These are phyloP conservation scores for Meliscaeva auricollis DNA, from an alignment of 2,888 invertebrate genomes.

Conservation along the genomic window DNA sequence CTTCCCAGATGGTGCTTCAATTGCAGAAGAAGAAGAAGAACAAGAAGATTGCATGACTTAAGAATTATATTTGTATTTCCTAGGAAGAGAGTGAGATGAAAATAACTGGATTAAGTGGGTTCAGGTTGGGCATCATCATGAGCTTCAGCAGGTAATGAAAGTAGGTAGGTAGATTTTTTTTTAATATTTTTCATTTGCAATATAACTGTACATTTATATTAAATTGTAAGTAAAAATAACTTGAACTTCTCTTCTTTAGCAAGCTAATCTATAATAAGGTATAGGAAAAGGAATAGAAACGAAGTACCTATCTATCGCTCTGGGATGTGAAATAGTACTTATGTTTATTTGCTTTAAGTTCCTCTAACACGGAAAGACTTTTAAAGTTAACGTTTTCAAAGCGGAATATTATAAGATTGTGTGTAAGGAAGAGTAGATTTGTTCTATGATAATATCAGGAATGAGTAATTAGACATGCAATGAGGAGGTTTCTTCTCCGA, in stretches of 20 bases:
- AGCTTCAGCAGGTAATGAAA: constrained; percentile 54
- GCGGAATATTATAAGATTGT: neutral
- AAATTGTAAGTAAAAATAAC: constrained; percentile 24
- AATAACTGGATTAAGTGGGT: constrained; percentile 74
- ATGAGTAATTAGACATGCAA: constrained; percentile 17
- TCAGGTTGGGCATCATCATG: constrained; percentile 57
- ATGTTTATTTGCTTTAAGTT: constrained; percentile 42
- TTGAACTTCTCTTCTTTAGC: constrained; percentile 7
- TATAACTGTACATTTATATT: constrained; percentile 61
- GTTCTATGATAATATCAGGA: neutral
- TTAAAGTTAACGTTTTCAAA: constrained; percentile 32
- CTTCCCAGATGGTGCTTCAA: constrained; percentile 34
- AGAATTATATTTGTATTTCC: constrained; percentile 61
- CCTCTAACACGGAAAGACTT: constrained; percentile 58
- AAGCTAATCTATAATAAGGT: no score
- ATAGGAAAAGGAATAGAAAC: no score
- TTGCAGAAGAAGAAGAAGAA: neutral
- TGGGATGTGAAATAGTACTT: constrained; percentile 30
- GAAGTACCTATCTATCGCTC: neutral
- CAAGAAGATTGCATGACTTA: constrained; percentile 63
- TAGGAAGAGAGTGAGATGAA: constrained; percentile 71
- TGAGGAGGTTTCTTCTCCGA: constrained; percentile 13
- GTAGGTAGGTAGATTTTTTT: constrained; percentile 51
- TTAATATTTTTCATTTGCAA: constrained; percentile 43
- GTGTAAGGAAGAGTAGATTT: constrained; percentile 20